Conservation (phyloP, 2,888 invertebrate species). For the Bhutanitis thaidina region DNA sequence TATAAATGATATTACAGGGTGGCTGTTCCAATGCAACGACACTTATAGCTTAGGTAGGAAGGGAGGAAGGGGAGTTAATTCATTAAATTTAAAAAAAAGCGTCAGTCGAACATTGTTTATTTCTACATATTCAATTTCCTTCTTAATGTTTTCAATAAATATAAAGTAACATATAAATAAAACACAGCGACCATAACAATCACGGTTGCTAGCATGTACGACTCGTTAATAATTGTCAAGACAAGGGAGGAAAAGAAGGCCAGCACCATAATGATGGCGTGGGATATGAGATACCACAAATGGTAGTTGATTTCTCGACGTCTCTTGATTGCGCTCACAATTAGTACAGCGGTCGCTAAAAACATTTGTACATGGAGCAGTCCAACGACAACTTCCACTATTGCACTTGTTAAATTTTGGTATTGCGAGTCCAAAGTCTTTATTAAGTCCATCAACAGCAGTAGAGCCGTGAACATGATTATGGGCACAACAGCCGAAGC, state of each 20-base stretch:
- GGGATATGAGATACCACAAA: constrained; percentile 49
- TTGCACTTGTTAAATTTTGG: constrained; percentile 30
- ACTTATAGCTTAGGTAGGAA: too few species aligned
- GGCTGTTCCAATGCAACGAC: too few species aligned
- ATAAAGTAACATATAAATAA: constrained; percentile 42
- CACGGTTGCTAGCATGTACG: constrained; percentile 34
- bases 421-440: constrained; percentile 28
- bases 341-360: constrained; percentile 47
- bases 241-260: constrained; percentile 39
- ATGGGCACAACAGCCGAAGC: constrained; percentile 57
- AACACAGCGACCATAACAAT: constrained; percentile 27
- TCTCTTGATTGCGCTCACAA: constrained; percentile 43
- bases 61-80: too few species aligned
- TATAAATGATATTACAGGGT: too few species aligned
- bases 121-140: constrained; percentile 21
- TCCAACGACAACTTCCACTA: constrained; percentile 49
- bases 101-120: constrained; percentile 1
- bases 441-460: constrained; percentile 36
- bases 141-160: constrained; percentile 33
- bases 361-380: constrained; percentile 52
- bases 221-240: constrained; percentile 40
- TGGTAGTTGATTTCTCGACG: constrained; percentile 44
- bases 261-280: constrained; percentile 39
- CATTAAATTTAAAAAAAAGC: too few species aligned
- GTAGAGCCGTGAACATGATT: constrained; percentile 44